A percentile compares a stretch with the other conserved stretches of the same genome.
Evolutionary conservation across 2,113 vertebrate species (phyloP).

Genomic region (Paradoxurus hermaphroditus): DNA sequence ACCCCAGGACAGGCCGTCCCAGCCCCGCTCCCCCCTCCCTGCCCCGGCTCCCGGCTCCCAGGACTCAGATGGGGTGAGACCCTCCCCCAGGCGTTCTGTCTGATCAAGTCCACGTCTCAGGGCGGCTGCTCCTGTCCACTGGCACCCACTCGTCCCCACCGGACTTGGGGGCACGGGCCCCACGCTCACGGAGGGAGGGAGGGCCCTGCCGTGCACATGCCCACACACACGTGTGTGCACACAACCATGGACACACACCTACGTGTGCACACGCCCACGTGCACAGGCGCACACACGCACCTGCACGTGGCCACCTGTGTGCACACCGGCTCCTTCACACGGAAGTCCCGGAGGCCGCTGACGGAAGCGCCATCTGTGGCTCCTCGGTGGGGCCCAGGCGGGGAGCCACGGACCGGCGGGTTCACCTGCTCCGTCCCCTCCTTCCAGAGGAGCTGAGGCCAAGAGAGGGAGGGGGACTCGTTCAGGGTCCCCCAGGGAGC

Average conservation of each 20-base stretch:
- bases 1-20: background rate
- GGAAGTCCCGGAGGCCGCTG: conserved; percentile 35
- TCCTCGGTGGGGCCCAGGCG: fast-evolving
- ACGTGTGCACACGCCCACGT: background rate
- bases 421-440: background rate
- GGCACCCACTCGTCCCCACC: fast-evolving
- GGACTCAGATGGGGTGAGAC: background rate
- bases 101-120: background rate
- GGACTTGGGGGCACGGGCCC: fast-evolving
- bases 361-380: conserved; percentile 69
- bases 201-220: background rate
- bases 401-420: fast-evolving
- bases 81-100: background rate
- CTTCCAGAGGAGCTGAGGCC: background rate
- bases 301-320: fast-evolving
- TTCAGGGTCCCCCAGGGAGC: background rate
- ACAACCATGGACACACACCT: too few relatives aligned
- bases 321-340: too few relatives aligned
- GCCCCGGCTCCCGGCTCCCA: background rate
- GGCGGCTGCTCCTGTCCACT: background rate
- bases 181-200: fast-evolving
- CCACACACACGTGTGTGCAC: fast-evolving
- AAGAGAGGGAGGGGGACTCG: too few relatives aligned
- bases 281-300: fast-evolving
- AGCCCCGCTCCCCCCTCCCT: fast-evolving